Base-by-base conservation (phyloP, 2,888 invertebrate genomes). In the Diaperis boleti region DNA sequence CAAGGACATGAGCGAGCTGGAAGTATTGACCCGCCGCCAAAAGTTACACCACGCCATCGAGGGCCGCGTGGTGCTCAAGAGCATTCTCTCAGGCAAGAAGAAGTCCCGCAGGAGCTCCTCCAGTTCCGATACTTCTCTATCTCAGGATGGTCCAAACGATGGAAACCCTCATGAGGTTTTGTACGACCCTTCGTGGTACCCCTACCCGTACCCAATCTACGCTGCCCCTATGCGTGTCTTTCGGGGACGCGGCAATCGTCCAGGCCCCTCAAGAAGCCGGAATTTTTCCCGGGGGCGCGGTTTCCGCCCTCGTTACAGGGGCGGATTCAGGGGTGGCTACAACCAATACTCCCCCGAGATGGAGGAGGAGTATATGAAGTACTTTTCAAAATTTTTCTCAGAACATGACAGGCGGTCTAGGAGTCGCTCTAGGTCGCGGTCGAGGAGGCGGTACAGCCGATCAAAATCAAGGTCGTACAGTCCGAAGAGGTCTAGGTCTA, bases 311-410 rank as follows among this genome's bases (percentile, higher is more conserved):
- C 65, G 72, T n/a, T 68, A 80, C 67, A 71, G 83, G 11, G 81
- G 81, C 56, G 79, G 71, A 8, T 70, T 71, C 54, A 70, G 76
- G 2, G 68, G 65, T 18, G 70, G 68, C 41, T 42, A 55, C 17
- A 59, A 33, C 2, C 59, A 67, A 47, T 75, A 76, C 54, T 66
- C 73, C 1, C 74, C 74, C 8, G 77, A 78, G 52, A 29, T 76
- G 8, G 75, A 83, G 65, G 82, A 83, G 31, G 82, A 84, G 66
- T 84, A 84, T 70, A 81, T 82, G 67, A 87, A 87, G 69, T 88
- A 89, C 64, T 88, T 88, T 67, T 85, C 87, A 47, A 87, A 84
- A 71, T 80, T 89, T 26, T 82, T 86, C 0, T 85, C 86, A 41
- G 82, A 85, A 8, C 71, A 68, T 42, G 67, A 69, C 13, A 60